A percentile compares a stretch with the other conserved stretches of the same genome.
phyloP scores from a whole-genome alignment of 2,797 vertebrate species.

The Dendrocincla fuliginosa region DNA sequence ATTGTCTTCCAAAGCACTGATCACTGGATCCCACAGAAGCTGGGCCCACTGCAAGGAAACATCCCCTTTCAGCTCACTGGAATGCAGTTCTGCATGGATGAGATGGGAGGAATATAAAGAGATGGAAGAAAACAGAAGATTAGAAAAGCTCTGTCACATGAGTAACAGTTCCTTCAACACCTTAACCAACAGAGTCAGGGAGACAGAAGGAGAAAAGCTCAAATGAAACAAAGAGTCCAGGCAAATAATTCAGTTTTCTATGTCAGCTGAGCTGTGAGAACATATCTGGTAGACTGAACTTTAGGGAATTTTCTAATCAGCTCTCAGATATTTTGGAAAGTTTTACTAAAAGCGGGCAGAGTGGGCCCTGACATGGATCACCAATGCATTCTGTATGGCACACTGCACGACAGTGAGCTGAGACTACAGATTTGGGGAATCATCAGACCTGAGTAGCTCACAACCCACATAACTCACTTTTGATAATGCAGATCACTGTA shows the following conservation, averaged over 20 bases:
- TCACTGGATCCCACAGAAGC: neutral
- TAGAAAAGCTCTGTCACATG: neutral
- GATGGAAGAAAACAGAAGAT: neutral
- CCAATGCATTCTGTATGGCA: accelerated
- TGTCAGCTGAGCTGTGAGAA: neutral
- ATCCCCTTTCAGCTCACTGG: neutral
- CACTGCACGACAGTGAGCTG: neutral
- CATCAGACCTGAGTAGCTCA: neutral
- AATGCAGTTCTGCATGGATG: neutral
- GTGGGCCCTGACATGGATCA: neutral
- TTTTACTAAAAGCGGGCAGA: neutral
- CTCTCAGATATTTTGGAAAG: neutral
- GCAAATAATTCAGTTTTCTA: neutral
- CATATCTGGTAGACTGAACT: neutral
- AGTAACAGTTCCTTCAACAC: neutral
- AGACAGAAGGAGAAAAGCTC: neutral
- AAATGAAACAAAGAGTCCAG: neutral
- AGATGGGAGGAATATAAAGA: neutral
- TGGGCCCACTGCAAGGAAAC: neutral
- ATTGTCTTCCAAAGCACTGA: neutral
- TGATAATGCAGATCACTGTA: neutral
- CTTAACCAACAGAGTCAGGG: neutral
- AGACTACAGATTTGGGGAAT: neutral
- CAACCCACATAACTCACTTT: neutral
- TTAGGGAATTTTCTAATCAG: neutral